Evolutionary conservation across 2,113 vertebrate genomes (phyloP).

Genomic region (Ictidomys tridecemlineatus): DNA sequence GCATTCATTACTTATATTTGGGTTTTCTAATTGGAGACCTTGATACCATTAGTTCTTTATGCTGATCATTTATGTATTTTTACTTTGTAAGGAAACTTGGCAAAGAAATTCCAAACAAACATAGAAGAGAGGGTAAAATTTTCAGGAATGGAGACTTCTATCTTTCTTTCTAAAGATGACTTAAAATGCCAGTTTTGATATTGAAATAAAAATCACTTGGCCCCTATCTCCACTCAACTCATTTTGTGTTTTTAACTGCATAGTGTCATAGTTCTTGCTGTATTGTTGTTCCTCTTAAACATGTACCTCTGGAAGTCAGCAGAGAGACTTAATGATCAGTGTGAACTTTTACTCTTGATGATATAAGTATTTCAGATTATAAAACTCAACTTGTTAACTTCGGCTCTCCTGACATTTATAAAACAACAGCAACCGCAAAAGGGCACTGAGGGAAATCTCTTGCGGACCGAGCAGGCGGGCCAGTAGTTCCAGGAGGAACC

Average conservation of each 20-base stretch:
- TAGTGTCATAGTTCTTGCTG: neutral
- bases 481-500: accelerated
- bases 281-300: neutral
- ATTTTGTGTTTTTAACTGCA: neutral
- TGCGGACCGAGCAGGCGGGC: accelerated
- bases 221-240: neutral
- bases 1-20: neutral
- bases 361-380: neutral
- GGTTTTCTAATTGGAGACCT: constrained; percentile 33
- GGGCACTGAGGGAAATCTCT: neutral
- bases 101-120: constrained; percentile 4
- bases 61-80: neutral
- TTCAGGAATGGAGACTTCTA: neutral
- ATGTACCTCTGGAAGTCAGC: neutral
- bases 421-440: neutral
- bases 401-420: neutral
- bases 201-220: neutral
- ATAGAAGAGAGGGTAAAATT: neutral
- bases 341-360: neutral
- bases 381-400: neutral
- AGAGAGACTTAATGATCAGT: neutral
- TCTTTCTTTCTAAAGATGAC: neutral
- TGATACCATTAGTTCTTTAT: neutral
- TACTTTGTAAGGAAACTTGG: constrained; percentile 21
- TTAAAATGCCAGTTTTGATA: neutral